phyloP scores from a whole-genome alignment of 2,797 vertebrate species.

The Taeniopygia guttata region DNA sequence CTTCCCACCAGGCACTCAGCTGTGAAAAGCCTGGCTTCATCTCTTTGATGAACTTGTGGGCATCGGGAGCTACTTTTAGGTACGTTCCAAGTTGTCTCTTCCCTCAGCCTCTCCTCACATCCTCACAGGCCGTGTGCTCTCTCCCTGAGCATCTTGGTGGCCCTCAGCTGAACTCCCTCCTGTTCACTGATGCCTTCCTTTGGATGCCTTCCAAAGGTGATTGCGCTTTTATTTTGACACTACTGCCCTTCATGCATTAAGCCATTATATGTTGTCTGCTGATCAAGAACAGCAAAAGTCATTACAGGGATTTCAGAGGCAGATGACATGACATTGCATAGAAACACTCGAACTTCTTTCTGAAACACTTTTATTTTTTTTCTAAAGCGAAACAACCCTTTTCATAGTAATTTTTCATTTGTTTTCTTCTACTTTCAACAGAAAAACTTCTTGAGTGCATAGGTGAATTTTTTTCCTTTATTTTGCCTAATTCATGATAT shows the following conservation, averaged over 20 bases:
- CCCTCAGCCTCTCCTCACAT: neutral
- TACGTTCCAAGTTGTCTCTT: neutral
- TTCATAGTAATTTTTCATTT: neutral
- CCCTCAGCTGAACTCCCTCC: neutral
- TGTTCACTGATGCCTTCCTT: neutral
- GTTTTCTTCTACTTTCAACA: neutral
- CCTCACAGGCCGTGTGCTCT: neutral
- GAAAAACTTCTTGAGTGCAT: neutral
- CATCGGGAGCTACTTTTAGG: neutral
- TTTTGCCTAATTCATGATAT: neutral
- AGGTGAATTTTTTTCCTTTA: neutral
- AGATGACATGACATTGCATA: neutral
- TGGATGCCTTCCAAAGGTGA: neutral
- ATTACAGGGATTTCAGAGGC: neutral
- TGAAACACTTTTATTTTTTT: neutral
- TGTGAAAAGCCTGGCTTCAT: neutral
- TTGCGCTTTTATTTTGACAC: neutral
- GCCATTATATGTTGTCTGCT: neutral
- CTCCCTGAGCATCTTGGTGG: neutral
- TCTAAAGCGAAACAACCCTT: neutral
- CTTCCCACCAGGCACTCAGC: neutral
- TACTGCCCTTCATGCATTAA: neutral
- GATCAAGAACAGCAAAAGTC: neutral
- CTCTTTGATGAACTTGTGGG: neutral
- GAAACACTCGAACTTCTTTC: neutral